Evolutionary conservation across 2,888 invertebrate species (phyloP).

Genomic region (Gastrophysa polygoni): DNA sequence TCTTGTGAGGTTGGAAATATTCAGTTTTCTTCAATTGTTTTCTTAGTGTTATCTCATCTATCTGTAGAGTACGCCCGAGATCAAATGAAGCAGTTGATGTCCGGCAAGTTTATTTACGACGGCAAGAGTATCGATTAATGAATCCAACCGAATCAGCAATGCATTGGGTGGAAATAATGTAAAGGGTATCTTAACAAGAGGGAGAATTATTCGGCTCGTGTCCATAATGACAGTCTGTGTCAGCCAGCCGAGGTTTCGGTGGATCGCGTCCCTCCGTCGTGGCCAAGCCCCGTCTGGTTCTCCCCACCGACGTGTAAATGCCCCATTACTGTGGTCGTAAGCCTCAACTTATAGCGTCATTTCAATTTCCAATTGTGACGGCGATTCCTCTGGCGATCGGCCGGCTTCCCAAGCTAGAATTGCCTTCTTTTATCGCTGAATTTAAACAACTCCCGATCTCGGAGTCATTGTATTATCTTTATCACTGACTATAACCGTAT

Average conservation of each 20-base stretch:
- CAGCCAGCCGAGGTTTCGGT: conserved; percentile 34
- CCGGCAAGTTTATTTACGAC: conserved; percentile 1
- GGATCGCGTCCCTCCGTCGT: conserved; percentile 34
- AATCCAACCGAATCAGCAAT: conserved; percentile 20
- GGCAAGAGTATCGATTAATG: background rate
- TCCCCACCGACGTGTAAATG: conserved; percentile 57
- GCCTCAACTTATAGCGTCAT: conserved; percentile 55
- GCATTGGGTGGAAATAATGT: conserved; percentile 37
- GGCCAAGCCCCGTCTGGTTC: conserved; percentile 45
- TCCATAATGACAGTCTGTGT: conserved; percentile 35
- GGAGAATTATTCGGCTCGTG: conserved; percentile 26
- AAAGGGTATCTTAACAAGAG: conserved; percentile 32
- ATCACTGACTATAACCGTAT: conserved; percentile 36
- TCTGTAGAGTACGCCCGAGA: too few species aligned
- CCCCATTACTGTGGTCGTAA: conserved; percentile 55
- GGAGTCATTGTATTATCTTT: conserved; percentile 39
- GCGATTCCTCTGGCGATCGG: conserved; percentile 46
- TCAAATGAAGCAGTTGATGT: background rate
- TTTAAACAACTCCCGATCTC: conserved; percentile 44
- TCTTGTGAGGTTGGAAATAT: too few species aligned
- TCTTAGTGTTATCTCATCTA: too few species aligned
- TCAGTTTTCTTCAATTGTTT: too few species aligned
- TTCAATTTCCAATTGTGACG: conserved; percentile 59
- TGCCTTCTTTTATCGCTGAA: conserved; percentile 44
- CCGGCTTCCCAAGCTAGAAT: conserved; percentile 36